Percentiles rank a stretch among this genome's conserved stretches.
These are phyloP conservation scores for Oxyruncus cristatus DNA, from an alignment of 2,113 vertebrate species.

Conservation along the genomic window DNA sequence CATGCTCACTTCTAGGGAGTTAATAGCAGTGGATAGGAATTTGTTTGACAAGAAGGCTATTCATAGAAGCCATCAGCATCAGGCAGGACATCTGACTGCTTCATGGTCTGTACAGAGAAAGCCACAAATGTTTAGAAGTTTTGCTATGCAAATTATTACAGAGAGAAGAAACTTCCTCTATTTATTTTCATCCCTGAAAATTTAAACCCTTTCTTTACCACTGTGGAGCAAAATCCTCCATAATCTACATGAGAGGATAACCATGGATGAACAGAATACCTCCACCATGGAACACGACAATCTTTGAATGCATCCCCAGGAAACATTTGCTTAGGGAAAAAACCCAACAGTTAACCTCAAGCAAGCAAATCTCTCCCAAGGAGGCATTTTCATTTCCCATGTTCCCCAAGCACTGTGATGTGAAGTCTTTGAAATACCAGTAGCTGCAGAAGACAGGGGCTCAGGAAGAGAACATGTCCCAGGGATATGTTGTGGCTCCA, in stretches of 20 bases:
- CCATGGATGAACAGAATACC: background rate
- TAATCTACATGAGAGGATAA: background rate
- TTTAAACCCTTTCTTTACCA: background rate
- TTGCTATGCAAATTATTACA: background rate
- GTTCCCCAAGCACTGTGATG: background rate
- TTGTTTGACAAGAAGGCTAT: background rate
- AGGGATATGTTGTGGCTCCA: background rate
- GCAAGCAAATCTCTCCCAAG: background rate
- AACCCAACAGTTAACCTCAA: background rate
- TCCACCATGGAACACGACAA: background rate
- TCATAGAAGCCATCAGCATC: background rate
- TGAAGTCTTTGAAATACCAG: slow-evolving; percentile 40
- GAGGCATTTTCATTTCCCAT: slow-evolving; percentile 30
- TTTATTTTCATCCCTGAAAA: background rate
- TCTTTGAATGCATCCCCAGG: background rate
- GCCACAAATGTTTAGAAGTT: background rate
- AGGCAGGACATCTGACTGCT: background rate
- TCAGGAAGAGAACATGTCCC: background rate
- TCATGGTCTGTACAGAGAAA: background rate
- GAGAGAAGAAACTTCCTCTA: background rate
- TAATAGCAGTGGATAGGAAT: background rate
- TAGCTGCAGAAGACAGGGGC: background rate
- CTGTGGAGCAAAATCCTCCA: background rate
- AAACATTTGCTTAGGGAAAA: background rate
- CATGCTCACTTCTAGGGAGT: background rate